A percentile compares a stretch with the other conserved stretches of the same genome.
phyloP scores from a whole-genome alignment of 2,888 invertebrate species.

The Hypomecis punctinalis region DNA sequence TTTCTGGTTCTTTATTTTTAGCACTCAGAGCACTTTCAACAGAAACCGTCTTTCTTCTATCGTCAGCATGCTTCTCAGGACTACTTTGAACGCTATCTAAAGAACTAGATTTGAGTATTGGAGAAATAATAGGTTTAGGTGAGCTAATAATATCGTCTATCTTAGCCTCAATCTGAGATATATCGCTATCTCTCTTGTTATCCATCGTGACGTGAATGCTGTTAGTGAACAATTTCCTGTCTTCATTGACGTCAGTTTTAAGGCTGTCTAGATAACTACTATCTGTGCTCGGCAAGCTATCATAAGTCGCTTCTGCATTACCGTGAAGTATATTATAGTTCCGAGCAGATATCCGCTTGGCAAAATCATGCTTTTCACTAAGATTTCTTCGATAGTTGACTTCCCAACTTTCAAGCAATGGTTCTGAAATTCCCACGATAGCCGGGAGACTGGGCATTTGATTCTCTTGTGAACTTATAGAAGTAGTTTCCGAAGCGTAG shows the following conservation, averaged over 20 bases:
- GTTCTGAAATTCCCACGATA: conserved; percentile 81
- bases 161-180: conserved; percentile 83
- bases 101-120: conserved; percentile 82
- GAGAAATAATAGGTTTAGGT: conserved; percentile 79
- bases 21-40: conserved; percentile 76
- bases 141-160: conserved; percentile 84
- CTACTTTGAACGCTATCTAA: conserved; percentile 86
- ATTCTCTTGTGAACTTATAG: conserved; percentile 78
- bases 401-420: conserved; percentile 81
- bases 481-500: conserved; percentile 82
- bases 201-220: conserved; percentile 75
- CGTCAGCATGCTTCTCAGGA: conserved; percentile 77
- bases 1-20: conserved; percentile 63
- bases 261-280: conserved; percentile 80
- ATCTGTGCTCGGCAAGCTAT: conserved; percentile 79
- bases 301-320: conserved; percentile 71
- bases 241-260: conserved; percentile 72
- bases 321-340: conserved; percentile 70
- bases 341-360: conserved; percentile 73
- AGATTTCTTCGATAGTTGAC: conserved; percentile 79
- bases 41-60: conserved; percentile 80
- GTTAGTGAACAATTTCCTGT: conserved; percentile 73
- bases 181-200: conserved; percentile 78
- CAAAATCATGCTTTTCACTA: conserved; percentile 71
- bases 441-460: conserved; percentile 83